Evolutionary conservation across 2,797 vertebrate genomes (phyloP).

Genomic region (Lycodopsis pacificus): DNA sequence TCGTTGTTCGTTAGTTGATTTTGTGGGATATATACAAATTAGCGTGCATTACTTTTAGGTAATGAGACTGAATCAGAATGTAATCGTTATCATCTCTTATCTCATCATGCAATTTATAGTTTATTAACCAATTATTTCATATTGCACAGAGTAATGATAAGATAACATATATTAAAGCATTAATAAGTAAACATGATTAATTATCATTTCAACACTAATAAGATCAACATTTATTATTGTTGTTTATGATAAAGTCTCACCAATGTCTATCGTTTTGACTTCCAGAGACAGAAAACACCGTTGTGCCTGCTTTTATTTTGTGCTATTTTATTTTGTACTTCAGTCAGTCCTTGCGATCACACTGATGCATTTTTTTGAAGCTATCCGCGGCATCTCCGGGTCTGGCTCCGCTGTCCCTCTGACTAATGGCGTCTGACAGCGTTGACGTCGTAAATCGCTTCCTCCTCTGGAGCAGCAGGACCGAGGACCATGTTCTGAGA

Average conservation of each 20-base stretch:
- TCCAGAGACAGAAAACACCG: not conserved
- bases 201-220: not conserved
- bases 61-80: no score
- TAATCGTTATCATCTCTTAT: no score
- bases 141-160: no score
- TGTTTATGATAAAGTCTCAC: no score
- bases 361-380: slow-evolving; percentile 10
- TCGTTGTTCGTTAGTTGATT: no score
- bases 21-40: no score
- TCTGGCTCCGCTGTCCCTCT: slow-evolving; percentile 21
- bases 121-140: no score
- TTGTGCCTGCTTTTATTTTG: not conserved
- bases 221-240: not conserved
- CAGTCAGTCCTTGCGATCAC: not conserved
- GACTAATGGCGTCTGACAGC: slow-evolving; percentile 41
- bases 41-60: no score
- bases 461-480: slow-evolving; percentile 42
- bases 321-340: not conserved
- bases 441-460: slow-evolving; percentile 43
- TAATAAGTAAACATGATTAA: no score
- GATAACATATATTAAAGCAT: no score
- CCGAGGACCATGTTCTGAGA: slow-evolving; percentile 48
- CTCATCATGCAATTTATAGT: no score
- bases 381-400: slow-evolving; percentile 51
- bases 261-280: not conserved